These are phyloP conservation scores for Zygothrica quintamaculata DNA, from an alignment of 2,888 invertebrate genomes.

Conservation along the genomic window DNA sequence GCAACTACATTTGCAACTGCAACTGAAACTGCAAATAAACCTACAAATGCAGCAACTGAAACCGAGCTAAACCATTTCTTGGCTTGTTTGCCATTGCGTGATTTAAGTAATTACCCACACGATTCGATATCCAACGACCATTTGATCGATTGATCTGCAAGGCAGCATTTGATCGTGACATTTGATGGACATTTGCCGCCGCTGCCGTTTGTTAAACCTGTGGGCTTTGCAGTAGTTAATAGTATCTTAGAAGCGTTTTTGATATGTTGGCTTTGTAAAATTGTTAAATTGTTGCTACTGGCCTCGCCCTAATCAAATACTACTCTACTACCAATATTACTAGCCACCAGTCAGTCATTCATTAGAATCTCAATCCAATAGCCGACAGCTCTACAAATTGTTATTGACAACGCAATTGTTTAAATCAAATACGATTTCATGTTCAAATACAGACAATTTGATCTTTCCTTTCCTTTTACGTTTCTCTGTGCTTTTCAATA, in stretches of 20 bases:
- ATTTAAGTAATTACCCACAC: constrained; percentile 64
- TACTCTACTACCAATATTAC: constrained; percentile 29
- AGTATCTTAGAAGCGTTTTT: constrained; percentile 15
- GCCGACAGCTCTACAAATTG: constrained; percentile 75
- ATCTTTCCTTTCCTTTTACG: background rate
- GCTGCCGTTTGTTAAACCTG: constrained; percentile 68
- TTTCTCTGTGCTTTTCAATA: background rate
- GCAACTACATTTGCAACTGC: constrained; percentile 2
- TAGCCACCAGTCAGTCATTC: constrained; percentile 58
- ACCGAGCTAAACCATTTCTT: background rate
- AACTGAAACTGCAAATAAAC: background rate
- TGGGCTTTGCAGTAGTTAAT: constrained; percentile 12
- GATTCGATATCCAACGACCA: constrained; percentile 45
- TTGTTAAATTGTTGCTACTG: constrained; percentile 49
- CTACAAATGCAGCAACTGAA: no score
- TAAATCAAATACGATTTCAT: constrained; percentile 75
- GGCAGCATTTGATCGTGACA: constrained; percentile 77
- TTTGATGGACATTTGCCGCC: constrained; percentile 82
- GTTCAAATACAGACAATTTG: constrained; percentile 72
- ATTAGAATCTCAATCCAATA: constrained; percentile 74
- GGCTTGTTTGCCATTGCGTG: constrained; percentile 57
- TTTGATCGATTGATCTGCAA: constrained; percentile 74
- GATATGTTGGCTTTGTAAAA: constrained; percentile 23
- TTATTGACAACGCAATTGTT: constrained; percentile 81
- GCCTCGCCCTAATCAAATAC: constrained; percentile 74